Evolutionary conservation across 1,140 invertebrate genomes (phyloP), one percentile per base, ranked within the genome.

Genomic region (Streblospio benedicti): DNA sequence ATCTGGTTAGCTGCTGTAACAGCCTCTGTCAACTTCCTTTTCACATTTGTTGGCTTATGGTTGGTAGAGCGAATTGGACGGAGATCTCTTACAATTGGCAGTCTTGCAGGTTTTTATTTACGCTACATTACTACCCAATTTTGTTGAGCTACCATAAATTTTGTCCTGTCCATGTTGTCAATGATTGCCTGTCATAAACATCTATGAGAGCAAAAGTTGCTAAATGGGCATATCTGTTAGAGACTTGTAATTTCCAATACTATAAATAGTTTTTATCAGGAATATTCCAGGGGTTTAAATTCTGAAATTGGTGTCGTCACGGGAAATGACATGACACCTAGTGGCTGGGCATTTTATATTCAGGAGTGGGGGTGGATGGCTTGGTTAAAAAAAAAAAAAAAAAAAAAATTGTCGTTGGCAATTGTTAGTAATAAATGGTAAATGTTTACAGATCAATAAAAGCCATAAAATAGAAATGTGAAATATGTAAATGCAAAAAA

Each of bases 1-100:
- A 84, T 86, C 64, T 86, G 84, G 84, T 69, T 86, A 49, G 78
- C 83, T 0, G 80, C 82, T 2, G 76, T 77, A 6, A 82, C 79
- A 25, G 73, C 82, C 20, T 69, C 72, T 18, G 76, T 84, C 45
- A 84, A 85, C 65, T 83, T 84, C 64, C 32, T 83, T 2, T 83
- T 79, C 60, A 83, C 83, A 2, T 78, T 86, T 44, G 69, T 84
- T 58, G 84, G 83, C 23, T 69, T 86, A 45, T 78, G 75, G 63
- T 69, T 85, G 5, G 82, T 86, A 3, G 84, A 86, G 64, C 75
- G 76, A 60, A 71, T 84, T 33, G 84, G 84, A n/a, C 66, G 85
- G 50, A 69, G 85, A 28, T 71, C 76, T 14, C 72, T 85, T 0
- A 81, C 78, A 1, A 69, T 85, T 2, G 69, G 68, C 12, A 83